phyloP scores from a whole-genome alignment of 35 echinoderm and acorn worm species.

The Diadema setosum region DNA sequence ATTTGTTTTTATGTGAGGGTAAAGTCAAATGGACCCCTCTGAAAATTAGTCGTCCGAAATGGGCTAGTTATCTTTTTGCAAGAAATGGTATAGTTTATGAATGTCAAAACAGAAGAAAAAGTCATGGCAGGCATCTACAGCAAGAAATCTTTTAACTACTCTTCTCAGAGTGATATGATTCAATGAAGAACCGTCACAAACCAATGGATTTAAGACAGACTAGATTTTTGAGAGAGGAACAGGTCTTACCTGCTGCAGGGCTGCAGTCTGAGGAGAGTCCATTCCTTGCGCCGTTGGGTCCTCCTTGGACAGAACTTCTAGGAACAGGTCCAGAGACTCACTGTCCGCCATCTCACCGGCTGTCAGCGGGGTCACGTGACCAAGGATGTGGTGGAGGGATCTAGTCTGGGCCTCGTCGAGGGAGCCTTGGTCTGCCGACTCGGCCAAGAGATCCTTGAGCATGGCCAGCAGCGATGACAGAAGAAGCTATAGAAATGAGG shows the following conservation, averaged over 20 bases:
- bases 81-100: background rate
- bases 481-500: background rate
- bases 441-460: conserved; percentile 18
- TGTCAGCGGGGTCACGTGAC: conserved; percentile 52
- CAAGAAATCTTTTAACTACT: no score
- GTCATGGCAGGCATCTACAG: no score
- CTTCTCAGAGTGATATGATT: background rate
- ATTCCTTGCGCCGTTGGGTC: background rate
- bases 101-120: background rate
- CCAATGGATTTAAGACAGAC: background rate
- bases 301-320: conserved; percentile 24
- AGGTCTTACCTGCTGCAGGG: conserved; percentile 51
- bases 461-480: conserved; percentile 48
- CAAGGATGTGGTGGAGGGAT: conserved; percentile 19
- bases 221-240: background rate
- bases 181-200: background rate
- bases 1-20: no score
- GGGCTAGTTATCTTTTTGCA: background rate
- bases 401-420: background rate
- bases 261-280: conserved; percentile 23
- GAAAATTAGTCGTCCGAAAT: no score
- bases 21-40: no score
- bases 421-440: background rate
- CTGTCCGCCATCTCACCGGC: conserved; percentile 30
- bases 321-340: background rate